Evolutionary conservation across 1,140 invertebrate genomes (phyloP), one percentile per base, ranked within the genome.

Genomic region (Whitmania pigra): DNA sequence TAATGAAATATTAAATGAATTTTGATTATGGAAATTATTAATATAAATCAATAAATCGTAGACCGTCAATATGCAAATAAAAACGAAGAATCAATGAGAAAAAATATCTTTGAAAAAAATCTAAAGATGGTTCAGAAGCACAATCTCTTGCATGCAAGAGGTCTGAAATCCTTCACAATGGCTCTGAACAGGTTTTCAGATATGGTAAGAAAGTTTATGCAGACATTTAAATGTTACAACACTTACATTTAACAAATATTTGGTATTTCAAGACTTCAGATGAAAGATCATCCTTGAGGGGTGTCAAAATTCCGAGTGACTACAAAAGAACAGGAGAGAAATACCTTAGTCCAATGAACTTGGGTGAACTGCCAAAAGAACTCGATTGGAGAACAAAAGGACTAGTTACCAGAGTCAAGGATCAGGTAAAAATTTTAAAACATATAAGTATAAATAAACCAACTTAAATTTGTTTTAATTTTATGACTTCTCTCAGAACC

Each of bases 371-470:
- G 25, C 72, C 72, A 18, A 20, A 27, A 20, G 72, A 71, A 20
- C 80, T 85, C 53, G 84, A 84, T 76, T 84, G 83, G 83, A 78
- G 83, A 49, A 76, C 72, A 5, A 78, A 83, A 69, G 82, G 82
- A 15, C 82, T 81, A 73, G 83, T 84, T 11, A 85, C 84, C 5
- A 76, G 78, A 18, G 80, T 85, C 9, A 83, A 83, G 72, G 78
- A 83, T 75, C 85, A 85, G 77, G 83, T 78, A 71, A 25, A n/a
- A 25, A 43, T 53, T 71, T 49, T 13, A 17, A 11, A 49, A 49
- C 5, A 49, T 49, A 15, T 49, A 49, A 49, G 43, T 49, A 11
- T 15, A 11, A 1, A 49, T 49, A 1, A 49, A 13, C 13, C 43
- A 49, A n/a, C n/a, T n/a, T n/a, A n/a, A n/a, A n/a, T n/a, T n/a